Evolutionary conservation across 1,140 invertebrate species (phyloP).

Genomic region (Caenorhabditis remanei): DNA sequence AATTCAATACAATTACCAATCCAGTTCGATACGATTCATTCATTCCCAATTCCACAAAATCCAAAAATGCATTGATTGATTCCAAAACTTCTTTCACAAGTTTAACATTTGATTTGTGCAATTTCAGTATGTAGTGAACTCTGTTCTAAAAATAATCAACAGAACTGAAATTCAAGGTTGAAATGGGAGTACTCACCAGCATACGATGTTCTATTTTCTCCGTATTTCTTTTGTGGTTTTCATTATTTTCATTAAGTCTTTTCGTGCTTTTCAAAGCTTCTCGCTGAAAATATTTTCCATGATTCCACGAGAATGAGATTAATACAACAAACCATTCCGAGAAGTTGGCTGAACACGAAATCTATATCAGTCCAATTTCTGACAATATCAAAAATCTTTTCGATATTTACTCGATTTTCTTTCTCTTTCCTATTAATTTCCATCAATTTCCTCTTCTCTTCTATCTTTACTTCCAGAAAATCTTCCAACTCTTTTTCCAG

Average conservation of each 20-base stretch:
- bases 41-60: background rate
- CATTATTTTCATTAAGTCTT: background rate
- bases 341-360: background rate
- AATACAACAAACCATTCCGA: conserved; percentile 11
- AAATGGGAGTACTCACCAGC: background rate
- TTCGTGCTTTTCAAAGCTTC: background rate
- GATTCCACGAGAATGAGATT: background rate
- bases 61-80: background rate
- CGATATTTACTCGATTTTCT: background rate
- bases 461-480: background rate
- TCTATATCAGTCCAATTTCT: conserved; percentile 8
- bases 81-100: background rate
- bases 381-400: background rate
- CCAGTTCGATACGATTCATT: background rate
- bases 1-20: background rate
- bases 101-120: background rate
- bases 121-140: background rate
- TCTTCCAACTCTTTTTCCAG: background rate
- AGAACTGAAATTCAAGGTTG: background rate
- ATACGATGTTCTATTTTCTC: background rate
- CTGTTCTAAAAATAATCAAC: background rate
- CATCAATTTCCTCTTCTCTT: background rate
- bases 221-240: background rate
- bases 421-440: background rate
- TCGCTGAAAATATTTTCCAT: background rate